Percentiles rank a stretch among this genome's conserved stretches.
Conservation (phyloP, 2,888 invertebrate genomes). For the Galerucella nymphaeae region DNA sequence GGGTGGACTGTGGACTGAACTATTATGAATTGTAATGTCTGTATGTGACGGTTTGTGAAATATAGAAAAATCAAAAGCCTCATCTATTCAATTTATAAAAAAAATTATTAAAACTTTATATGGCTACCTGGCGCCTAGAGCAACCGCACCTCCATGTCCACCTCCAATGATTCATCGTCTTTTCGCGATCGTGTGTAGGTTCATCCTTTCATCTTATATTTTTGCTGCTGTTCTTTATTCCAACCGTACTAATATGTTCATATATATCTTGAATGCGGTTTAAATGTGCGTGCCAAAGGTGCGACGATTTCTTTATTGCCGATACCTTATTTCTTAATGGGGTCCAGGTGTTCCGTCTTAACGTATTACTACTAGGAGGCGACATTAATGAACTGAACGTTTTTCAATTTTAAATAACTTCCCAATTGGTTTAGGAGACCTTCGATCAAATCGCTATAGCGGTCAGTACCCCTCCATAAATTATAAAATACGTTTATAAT, state of each 20-base stretch:
- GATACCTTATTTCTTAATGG: constrained; percentile 42
- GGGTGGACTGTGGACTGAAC: too few relatives aligned
- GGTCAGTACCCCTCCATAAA: too few relatives aligned
- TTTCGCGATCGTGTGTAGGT: constrained; percentile 13
- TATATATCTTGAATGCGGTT: constrained; percentile 27
- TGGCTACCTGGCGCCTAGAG: too few relatives aligned
- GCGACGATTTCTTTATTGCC: constrained; percentile 37
- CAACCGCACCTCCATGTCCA: too few relatives aligned
- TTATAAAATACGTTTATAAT: too few relatives aligned
- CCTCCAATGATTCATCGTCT: too few relatives aligned
- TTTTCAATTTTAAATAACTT: constrained; percentile 4
- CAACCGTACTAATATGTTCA: constrained; percentile 8
- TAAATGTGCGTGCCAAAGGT: constrained; percentile 30
- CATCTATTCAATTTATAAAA: too few relatives aligned
- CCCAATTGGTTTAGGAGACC: not conserved
- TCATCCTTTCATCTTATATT: not conserved
- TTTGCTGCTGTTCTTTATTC: not conserved
- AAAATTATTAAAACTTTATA: too few relatives aligned
- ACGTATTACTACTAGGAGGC: not conserved
- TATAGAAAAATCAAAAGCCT: too few relatives aligned
- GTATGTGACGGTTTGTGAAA: too few relatives aligned
- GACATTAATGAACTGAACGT: not conserved
- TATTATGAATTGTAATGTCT: too few relatives aligned
- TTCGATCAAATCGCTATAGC: not conserved
- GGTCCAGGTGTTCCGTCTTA: constrained; percentile 46